These are phyloP conservation scores for Bovichtus variegatus DNA, from an alignment of 2,797 vertebrate genomes.

Conservation along the genomic window DNA sequence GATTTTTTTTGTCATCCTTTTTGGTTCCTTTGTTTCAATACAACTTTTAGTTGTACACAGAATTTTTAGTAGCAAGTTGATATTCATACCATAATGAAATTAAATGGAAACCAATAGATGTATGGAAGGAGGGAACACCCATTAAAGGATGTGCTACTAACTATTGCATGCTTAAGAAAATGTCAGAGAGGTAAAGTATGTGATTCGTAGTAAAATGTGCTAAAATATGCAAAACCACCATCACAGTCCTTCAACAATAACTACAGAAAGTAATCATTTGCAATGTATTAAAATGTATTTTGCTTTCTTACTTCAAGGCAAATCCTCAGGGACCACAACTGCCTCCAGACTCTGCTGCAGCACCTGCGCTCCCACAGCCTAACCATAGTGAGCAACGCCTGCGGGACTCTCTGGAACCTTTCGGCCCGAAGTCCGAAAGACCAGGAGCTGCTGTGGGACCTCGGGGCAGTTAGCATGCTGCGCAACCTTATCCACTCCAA, in stretches of 20 bases:
- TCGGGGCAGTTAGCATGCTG: constrained; percentile 97
- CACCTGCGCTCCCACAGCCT: constrained; percentile 98
- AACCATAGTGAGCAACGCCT: constrained; percentile 99
- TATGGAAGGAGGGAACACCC: no score
- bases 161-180: no score
- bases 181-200: no score
- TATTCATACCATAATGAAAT: no score
- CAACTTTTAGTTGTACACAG: not conserved
- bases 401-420: constrained; percentile 99
- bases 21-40: not conserved
- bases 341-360: constrained; percentile 96
- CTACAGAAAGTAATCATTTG: no score
- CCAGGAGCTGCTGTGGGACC: constrained; percentile 98
- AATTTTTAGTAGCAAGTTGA: no score
- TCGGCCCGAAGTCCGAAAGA: constrained; percentile 94
- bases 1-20: not conserved
- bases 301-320: constrained; percentile 82
- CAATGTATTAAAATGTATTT: constrained; percentile 1
- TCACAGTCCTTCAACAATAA: no score
- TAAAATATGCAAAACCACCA: no score
- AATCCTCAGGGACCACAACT: constrained; percentile 96
- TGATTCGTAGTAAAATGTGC: no score
- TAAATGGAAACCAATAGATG: no score
- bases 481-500: constrained; percentile 99
- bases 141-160: no score